Evolutionary conservation across 2,888 invertebrate genomes (phyloP), one percentile per base, ranked within the genome.

Genomic region (Yponomeuta malinellus): DNA sequence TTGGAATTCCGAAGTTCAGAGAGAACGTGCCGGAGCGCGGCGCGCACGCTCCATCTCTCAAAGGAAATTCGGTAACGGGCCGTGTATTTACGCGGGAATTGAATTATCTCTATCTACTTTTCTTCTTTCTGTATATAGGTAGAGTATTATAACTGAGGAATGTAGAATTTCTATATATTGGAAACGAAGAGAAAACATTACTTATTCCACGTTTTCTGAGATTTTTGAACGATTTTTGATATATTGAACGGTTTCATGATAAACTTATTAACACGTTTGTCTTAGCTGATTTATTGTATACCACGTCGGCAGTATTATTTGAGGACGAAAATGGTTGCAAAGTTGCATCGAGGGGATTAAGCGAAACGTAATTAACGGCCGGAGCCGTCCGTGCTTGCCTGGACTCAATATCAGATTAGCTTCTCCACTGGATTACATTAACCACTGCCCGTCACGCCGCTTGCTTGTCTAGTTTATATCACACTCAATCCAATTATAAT

Each of bases 1-100:
- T 91, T 91, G 91, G 90, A 91, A 91, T 91, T 91, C 90, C 91
- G 78, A 89, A 90, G 89, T 91, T 90, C 80, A 81, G 86, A 82
- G 82, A 81, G 83, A 9, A 89, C 90, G 89, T 89, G 89, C 85
- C 87, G 88, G 87, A 82, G 83, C 86, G 89, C 82, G 80, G 81
- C 79, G 79, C 80, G 81, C 79, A 79, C 79, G 67, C 67, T 68
- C 68, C 68, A 52, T 68, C 85, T 90, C 90, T 90, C 90, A 90
- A 91, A 91, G 91, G 90, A 89, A 88, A 91, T 90, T 89, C 83
- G 88, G 86, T 82, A 86, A 86, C 84, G 84, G 85, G 83, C 85
- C 86, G 86, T 87, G 86, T 87, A 87, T 87, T 88, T 87, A 87
- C 86, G 85, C 81, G 79, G 83, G 81, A 89, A 88, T 89, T 85